Conservation (phyloP, 2,113 vertebrate species). For the Recurvirostra avosetta region DNA sequence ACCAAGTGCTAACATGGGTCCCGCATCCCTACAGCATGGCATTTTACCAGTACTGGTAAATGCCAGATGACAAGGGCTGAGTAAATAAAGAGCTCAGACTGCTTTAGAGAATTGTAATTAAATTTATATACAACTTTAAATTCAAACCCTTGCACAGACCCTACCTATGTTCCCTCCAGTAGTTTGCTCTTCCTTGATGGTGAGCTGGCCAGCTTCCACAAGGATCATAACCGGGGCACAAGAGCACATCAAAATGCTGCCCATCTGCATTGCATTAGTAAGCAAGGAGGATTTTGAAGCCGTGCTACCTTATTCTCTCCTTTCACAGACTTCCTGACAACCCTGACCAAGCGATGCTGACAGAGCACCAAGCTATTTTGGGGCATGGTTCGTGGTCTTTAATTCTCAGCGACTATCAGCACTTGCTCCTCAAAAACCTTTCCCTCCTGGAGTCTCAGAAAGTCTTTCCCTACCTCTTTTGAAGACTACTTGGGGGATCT, state of each 20-base stretch:
- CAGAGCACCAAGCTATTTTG: not conserved
- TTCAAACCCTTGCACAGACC: not conserved
- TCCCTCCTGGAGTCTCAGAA: not conserved
- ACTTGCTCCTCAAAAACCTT: not conserved
- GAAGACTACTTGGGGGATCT: not conserved
- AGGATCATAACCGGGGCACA: not conserved
- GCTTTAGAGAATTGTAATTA: not conserved
- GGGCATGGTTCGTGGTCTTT: not conserved
- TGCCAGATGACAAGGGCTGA: not conserved
- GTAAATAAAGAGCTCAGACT: not conserved
- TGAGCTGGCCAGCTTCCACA: not conserved
- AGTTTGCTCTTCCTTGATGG: not conserved
- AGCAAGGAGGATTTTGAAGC: not conserved
- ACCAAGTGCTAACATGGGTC: not conserved
- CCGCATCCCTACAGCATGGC: rapidly evolving
- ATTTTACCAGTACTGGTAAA: not conserved
- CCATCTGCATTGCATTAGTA: too few relatives aligned
- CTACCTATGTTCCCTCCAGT: rapidly evolving
- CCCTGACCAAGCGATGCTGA: not conserved
- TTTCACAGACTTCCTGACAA: not conserved
- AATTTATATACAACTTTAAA: not conserved
- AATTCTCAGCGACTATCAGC: not conserved
- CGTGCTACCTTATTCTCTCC: not conserved
- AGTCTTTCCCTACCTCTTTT: not conserved
- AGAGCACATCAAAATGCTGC: not conserved